These are phyloP conservation scores for Octomys mimax DNA, from an alignment of 2,797 vertebrate species.

Conservation along the genomic window DNA sequence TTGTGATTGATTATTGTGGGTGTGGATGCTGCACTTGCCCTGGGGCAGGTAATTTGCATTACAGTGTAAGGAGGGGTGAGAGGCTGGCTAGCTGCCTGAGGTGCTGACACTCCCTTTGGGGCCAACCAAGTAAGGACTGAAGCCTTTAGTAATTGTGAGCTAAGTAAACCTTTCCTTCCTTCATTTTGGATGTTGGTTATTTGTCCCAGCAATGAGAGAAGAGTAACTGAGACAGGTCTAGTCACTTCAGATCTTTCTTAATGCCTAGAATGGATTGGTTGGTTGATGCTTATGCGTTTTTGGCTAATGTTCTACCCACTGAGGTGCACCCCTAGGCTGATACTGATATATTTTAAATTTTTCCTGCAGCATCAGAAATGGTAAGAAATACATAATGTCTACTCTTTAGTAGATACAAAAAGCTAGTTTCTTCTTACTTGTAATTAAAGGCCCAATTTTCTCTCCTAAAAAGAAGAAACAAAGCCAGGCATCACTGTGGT, in stretches of 20 bases:
- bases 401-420: not conserved
- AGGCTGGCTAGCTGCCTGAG: too few relatives aligned
- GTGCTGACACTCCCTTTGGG: too few relatives aligned
- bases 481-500: not conserved
- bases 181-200: too few relatives aligned
- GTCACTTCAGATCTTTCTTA: not conserved
- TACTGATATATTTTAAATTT: slow-evolving; percentile 36
- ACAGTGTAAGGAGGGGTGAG: too few relatives aligned
- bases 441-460: not conserved
- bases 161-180: too few relatives aligned
- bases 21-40: too few relatives aligned
- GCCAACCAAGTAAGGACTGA: too few relatives aligned
- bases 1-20: too few relatives aligned
- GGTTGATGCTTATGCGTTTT: not conserved
- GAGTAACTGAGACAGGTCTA: not conserved
- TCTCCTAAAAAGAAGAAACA: not conserved
- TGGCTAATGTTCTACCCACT: not conserved
- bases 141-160: too few relatives aligned
- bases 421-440: slow-evolving; percentile 30
- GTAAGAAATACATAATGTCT: not conserved
- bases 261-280: not conserved
- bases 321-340: not conserved
- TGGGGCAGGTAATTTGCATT: too few relatives aligned
- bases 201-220: too few relatives aligned
- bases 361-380: not conserved